Evolutionary conservation across 2,113 vertebrate genomes (phyloP), one percentile per base, ranked within the genome.

Genomic region (Microcebus jonahi): DNA sequence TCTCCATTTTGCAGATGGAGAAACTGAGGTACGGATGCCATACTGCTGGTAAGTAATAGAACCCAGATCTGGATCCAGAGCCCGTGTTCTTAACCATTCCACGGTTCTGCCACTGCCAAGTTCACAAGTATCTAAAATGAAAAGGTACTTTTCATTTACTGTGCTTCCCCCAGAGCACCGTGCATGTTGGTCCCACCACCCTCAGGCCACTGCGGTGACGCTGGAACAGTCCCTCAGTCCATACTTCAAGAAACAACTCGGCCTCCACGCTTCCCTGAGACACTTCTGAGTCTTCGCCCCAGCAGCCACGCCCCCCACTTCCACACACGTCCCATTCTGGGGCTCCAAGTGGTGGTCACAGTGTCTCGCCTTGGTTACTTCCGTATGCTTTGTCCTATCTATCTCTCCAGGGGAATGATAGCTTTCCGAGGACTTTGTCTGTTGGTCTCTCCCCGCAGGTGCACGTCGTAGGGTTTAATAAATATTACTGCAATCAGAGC

Each of bases 311-410:
- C 11, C 55, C 20, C 39, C 9, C 34, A 1, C 25, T 10, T 8
- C 4, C 3, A 0, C 6, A 25, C 0, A 8, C 13, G 8, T 3
- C 55, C 23, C 65, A 29, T 6, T 13, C n/a, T n/a, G 8, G 53
- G 29, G 11, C 36, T 92, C 53, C 14, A 2, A 0, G 0, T 14
- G 42, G 29, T 5, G 2, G 8, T 27, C 59, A 10, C 1, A 0
- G 18, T n/a, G 15, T 34, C 8, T 20, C 63, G 31, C 23, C 1
- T 8, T 73, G 13, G 13, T 61, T 15, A 34, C 48, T 18, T 6
- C 77, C 48, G 11, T 21, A 21, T 31, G 53, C 76, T 18, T 55
- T 17, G 7, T 89, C 18, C 29, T 14, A 11, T 50, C 18, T 93
- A 17, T 50, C 18, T 93, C 45, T 31, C 81, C 45, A 31, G 1